Percentiles rank a stretch among this genome's conserved stretches.
Conservation (phyloP, 2,113 vertebrate species). For the Xyliphius kryptos region DNA sequence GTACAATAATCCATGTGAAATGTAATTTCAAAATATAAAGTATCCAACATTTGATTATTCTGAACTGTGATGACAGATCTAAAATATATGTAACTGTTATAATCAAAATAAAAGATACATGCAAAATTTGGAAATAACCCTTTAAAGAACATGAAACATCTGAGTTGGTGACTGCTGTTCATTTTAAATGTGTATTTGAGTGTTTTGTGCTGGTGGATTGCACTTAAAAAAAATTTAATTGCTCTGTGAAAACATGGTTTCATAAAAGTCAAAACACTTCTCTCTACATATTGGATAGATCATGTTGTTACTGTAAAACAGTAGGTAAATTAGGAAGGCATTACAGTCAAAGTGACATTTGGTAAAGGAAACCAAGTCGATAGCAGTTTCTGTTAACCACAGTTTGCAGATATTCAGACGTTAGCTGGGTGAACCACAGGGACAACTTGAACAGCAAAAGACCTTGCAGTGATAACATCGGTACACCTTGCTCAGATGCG, state of each 20-base stretch:
- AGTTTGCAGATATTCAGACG: slow-evolving; percentile 31
- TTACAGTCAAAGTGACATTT: slow-evolving; percentile 8
- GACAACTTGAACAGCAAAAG: slow-evolving; percentile 6
- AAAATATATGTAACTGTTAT: background rate
- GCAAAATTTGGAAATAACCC: background rate
- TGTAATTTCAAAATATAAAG: background rate
- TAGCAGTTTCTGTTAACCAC: slow-evolving; percentile 27
- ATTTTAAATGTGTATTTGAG: background rate
- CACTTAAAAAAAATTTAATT: background rate
- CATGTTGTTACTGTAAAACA: slow-evolving; percentile 13
- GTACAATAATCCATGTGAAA: too few relatives aligned
- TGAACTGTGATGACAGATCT: background rate
- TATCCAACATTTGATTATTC: background rate
- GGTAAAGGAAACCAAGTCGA: slow-evolving; percentile 20
- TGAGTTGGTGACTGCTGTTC: background rate
- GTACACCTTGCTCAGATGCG: slow-evolving; percentile 25
- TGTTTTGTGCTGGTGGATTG: background rate
- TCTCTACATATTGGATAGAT: background rate
- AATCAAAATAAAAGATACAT: background rate
- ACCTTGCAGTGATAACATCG: slow-evolving; percentile 25
- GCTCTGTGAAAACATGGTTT: slow-evolving; percentile 3
- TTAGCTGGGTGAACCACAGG: slow-evolving; percentile 15
- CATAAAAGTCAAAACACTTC: background rate
- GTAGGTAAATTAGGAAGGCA: slow-evolving; percentile 18
- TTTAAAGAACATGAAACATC: slow-evolving; percentile 9